Percentiles rank a stretch among this genome's conserved stretches.
phyloP scores from a whole-genome alignment of 2,888 invertebrate genomes.

The Torymus auratus region DNA sequence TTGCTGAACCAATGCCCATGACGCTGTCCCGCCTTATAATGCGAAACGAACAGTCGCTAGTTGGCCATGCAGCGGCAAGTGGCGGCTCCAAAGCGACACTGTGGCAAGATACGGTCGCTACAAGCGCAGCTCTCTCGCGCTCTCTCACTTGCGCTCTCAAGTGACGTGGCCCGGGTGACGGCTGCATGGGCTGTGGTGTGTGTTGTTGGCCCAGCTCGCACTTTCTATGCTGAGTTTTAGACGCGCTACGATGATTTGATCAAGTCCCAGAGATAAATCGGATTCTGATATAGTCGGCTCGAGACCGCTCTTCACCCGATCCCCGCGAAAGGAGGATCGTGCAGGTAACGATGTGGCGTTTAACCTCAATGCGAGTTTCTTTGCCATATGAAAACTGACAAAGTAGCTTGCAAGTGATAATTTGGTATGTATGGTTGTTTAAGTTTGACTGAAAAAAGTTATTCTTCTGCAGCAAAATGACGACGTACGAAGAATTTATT shows the following conservation, averaged over 20 bases:
- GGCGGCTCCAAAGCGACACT: too few species aligned
- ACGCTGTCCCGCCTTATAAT: too few species aligned
- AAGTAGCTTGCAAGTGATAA: not conserved
- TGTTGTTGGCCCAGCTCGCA: not conserved
- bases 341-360: conserved; percentile 36
- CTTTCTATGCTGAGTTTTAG: conserved; percentile 2
- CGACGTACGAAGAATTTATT: conserved; percentile 90
- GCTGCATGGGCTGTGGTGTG: conserved; percentile 45
- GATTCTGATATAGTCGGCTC: not conserved
- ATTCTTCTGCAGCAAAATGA: conserved; percentile 79
- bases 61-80: too few species aligned
- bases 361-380: not conserved
- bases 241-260: conserved; percentile 37
- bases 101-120: too few species aligned
- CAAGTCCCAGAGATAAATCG: not conserved
- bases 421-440: too few species aligned
- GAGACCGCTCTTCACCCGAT: not conserved
- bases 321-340: not conserved
- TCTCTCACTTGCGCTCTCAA: conserved; percentile 24
- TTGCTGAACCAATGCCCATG: too few species aligned
- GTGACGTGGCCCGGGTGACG: conserved; percentile 70
- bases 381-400: conserved; percentile 9
- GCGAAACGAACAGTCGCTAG: too few species aligned
- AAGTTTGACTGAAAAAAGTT: too few species aligned
- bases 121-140: conserved; percentile 3